Percentiles rank a stretch among this genome's conserved stretches.
These are phyloP conservation scores for Styela plicata DNA, from an alignment of 23 tunicate genomes.

Conservation along the genomic window DNA sequence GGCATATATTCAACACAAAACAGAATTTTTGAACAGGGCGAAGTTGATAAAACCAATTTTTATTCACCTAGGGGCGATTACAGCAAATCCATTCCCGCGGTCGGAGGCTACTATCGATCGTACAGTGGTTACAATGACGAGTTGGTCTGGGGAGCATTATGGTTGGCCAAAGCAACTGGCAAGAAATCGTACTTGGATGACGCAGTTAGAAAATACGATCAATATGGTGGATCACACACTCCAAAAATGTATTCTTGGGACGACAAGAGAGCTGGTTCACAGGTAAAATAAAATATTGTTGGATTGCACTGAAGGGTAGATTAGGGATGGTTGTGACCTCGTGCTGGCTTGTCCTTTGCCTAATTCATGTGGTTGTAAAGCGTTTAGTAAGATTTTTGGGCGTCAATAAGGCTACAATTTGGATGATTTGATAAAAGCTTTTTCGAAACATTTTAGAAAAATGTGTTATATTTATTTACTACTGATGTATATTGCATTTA, in stretches of 20 bases:
- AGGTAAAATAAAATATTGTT: too few species aligned
- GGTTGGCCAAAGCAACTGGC: constrained; percentile 86
- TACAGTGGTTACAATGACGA: constrained; percentile 95
- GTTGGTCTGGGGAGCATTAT: constrained; percentile 94
- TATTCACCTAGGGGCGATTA: constrained; percentile 41
- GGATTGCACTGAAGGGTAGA: too few species aligned
- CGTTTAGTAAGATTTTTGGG: too few species aligned
- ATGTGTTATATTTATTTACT: too few species aligned
- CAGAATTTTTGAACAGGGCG: background rate
- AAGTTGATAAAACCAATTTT: background rate
- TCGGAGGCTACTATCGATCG: constrained; percentile 62
- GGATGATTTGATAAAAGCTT: too few species aligned
- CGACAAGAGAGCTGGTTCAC: constrained; percentile 90
- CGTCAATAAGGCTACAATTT: too few species aligned
- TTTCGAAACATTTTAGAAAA: too few species aligned
- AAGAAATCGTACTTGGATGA: constrained; percentile 51
- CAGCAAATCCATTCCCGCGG: constrained; percentile 63
- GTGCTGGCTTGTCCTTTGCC: too few species aligned
- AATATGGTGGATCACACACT: constrained; percentile 55
- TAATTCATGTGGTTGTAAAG: too few species aligned
- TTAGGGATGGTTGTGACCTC: too few species aligned
- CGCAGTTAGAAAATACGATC: constrained; percentile 52
- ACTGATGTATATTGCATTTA: too few species aligned
- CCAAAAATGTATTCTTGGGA: constrained; percentile 92
- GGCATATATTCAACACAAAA: background rate